A percentile compares a stretch with the other conserved stretches of the same genome.
These are phyloP conservation scores for Podarcis muralis DNA, from an alignment of 2,113 vertebrate genomes.

Conservation along the genomic window DNA sequence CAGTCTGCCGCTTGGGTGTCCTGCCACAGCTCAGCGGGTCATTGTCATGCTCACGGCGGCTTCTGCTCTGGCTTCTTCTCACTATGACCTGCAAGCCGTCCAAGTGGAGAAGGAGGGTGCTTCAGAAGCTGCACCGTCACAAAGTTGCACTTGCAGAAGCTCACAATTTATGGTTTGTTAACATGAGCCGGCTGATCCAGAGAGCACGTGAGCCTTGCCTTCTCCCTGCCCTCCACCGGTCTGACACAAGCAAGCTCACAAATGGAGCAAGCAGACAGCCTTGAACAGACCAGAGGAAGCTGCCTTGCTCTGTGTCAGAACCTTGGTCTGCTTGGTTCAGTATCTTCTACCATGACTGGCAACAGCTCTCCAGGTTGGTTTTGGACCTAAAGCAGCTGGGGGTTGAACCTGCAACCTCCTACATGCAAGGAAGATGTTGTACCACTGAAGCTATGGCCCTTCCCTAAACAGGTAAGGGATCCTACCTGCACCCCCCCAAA, in stretches of 20 bases:
- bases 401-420: no score
- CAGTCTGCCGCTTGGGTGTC: conserved; percentile 36
- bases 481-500: not conserved
- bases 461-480: no score
- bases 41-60: conserved; percentile 17
- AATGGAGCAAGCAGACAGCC: not conserved
- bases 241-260: not conserved
- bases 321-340: no score
- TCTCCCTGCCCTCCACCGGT: not conserved
- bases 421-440: no score
- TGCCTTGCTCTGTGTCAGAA: no score
- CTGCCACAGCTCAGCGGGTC: conserved; percentile 24
- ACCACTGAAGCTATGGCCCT: no score
- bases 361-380: no score
- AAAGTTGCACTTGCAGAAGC: accelerated
- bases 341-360: no score
- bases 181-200: no score
- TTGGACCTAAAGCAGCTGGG: no score
- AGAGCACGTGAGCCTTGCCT: accelerated
- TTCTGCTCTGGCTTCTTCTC: not conserved
- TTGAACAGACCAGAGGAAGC: no score
- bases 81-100: not conserved
- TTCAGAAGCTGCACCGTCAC: not conserved
- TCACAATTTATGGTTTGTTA: accelerated
- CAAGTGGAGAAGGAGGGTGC: not conserved